These are phyloP conservation scores for Hoplostethus atlanticus DNA, from an alignment of 2,797 vertebrate species.

Conservation along the genomic window DNA sequence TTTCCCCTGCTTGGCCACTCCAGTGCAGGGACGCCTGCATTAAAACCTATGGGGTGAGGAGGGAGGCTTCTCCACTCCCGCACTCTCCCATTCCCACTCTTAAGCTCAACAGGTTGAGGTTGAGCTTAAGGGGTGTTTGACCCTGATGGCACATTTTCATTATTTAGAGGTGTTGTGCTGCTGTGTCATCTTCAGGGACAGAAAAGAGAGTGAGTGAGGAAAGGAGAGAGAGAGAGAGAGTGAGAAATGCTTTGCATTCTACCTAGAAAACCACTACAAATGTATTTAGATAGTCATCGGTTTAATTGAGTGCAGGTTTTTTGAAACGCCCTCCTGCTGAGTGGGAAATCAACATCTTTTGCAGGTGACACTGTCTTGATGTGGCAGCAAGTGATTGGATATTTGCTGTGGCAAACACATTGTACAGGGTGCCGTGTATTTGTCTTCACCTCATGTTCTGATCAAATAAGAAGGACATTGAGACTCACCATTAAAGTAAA, in stretches of 20 bases:
- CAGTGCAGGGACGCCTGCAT: slow-evolving; percentile 34
- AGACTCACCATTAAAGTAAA: slow-evolving; percentile 5
- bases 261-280: slow-evolving; percentile 23
- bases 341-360: slow-evolving; percentile 20
- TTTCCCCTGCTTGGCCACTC: slow-evolving; percentile 32
- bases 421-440: background rate
- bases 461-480: background rate
- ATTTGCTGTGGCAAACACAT: slow-evolving; percentile 26
- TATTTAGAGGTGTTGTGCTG: slow-evolving; percentile 57
- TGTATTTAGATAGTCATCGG: slow-evolving; percentile 25
- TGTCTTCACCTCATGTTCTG: slow-evolving; percentile 16
- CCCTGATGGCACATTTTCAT: slow-evolving; percentile 60
- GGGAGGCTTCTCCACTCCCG: slow-evolving; percentile 13
- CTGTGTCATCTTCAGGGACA: slow-evolving; percentile 48
- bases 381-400: slow-evolving; percentile 32
- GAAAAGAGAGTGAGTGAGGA: slow-evolving; percentile 14
- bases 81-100: slow-evolving; percentile 1
- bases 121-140: slow-evolving; percentile 50
- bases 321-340: slow-evolving; percentile 20
- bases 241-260: slow-evolving; percentile 31
- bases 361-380: slow-evolving; percentile 23
- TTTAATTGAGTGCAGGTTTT: slow-evolving; percentile 12
- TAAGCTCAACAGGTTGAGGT: slow-evolving; percentile 29
- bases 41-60: slow-evolving; percentile 49
- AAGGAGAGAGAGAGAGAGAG: slow-evolving; percentile 12